phyloP scores from a whole-genome alignment of 2,797 vertebrate genomes.

The Spizella passerina region DNA sequence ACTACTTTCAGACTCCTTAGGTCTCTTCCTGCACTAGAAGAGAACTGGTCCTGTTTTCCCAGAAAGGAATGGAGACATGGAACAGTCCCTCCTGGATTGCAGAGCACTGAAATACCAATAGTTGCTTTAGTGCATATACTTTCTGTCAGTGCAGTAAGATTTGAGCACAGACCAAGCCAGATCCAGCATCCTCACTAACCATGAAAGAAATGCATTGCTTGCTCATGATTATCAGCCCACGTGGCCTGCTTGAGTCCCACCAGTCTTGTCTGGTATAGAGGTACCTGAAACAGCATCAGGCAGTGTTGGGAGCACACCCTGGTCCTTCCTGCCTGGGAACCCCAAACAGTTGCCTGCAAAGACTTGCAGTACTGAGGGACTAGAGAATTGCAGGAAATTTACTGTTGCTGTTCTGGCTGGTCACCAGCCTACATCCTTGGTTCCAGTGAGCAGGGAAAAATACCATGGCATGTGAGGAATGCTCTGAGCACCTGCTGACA shows the following conservation, averaged over 20 bases:
- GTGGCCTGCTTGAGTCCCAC: not conserved
- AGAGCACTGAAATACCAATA: not conserved
- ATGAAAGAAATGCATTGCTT: not conserved
- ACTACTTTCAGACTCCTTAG: constrained; percentile 17
- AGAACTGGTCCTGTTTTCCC: not conserved
- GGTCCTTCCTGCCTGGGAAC: not conserved
- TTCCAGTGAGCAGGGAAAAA: not conserved
- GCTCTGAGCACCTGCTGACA: not conserved
- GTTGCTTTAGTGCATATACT: not conserved
- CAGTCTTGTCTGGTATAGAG: not conserved
- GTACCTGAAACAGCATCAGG: not conserved
- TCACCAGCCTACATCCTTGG: not conserved
- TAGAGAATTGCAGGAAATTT: not conserved
- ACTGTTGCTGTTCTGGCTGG: not conserved
- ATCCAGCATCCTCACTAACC: not conserved
- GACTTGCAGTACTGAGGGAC: not conserved
- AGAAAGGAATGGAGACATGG: not conserved
- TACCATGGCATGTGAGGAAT: not conserved
- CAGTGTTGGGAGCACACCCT: not conserved
- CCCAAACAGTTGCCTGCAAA: not conserved
- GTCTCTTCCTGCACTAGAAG: not conserved
- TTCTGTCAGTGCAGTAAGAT: not conserved
- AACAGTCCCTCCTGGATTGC: not conserved
- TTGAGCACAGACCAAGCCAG: not conserved
- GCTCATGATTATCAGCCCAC: not conserved